Evolutionary conservation across 1,140 invertebrate genomes (phyloP).

Genomic region (Phymastichus coffea): DNA sequence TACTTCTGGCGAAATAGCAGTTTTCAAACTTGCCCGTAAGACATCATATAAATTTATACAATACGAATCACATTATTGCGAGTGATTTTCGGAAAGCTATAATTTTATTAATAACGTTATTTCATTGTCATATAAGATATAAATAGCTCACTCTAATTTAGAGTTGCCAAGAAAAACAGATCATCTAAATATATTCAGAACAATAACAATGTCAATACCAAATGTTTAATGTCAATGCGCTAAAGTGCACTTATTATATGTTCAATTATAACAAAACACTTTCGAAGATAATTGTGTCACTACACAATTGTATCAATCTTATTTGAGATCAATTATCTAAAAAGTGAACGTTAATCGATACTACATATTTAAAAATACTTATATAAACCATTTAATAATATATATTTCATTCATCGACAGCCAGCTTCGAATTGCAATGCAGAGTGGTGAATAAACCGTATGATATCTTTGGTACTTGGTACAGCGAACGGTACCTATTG

Average conservation of each 20-base stretch:
- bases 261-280: too few species aligned
- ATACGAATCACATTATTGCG: not conserved
- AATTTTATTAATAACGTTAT: not conserved
- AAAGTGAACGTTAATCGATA: too few species aligned
- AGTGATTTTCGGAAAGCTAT: not conserved
- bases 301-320: too few species aligned
- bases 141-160: conserved; percentile 15
- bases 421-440: conserved; percentile 76
- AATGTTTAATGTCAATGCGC: too few species aligned
- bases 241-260: too few species aligned
- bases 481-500: conserved; percentile 78
- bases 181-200: conserved; percentile 8
- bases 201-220: too few species aligned
- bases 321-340: too few species aligned
- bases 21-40: conserved; percentile 75
- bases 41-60: not conserved
- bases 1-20: conserved; percentile 85
- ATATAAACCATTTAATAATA: too few species aligned
- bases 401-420: too few species aligned
- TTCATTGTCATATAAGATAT: conserved; percentile 4
- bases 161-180: conserved; percentile 28
- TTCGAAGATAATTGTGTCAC: too few species aligned
- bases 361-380: too few species aligned
- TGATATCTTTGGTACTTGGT: conserved; percentile 89
- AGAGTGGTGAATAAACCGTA: conserved; percentile 84